A percentile compares a stretch with the other conserved stretches of the same genome.
Conservation (phyloP, 2,888 invertebrate genomes). For the Epirrhoe alternata region DNA sequence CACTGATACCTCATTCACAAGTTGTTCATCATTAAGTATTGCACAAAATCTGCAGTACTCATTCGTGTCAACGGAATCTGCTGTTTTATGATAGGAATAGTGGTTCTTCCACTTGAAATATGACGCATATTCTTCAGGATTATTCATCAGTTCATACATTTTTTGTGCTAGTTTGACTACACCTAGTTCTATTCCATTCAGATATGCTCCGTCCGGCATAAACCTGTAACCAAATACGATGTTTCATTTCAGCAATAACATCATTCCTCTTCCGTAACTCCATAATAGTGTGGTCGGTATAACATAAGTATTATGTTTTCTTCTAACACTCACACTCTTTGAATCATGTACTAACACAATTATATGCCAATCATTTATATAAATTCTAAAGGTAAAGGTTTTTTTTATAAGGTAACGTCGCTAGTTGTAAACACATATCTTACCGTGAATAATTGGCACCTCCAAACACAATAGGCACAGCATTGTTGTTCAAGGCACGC, state of each 20-base stretch:
- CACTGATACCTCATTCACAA: conserved; percentile 52
- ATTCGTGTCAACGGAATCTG: conserved; percentile 60
- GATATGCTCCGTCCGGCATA: conserved; percentile 70
- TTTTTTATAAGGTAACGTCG: neutral
- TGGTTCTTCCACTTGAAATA: conserved; percentile 74
- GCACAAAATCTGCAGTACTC: conserved; percentile 73
- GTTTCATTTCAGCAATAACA: too few species aligned
- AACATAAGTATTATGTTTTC: too few species aligned
- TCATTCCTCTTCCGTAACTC: too few species aligned
- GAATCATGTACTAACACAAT: too few species aligned
- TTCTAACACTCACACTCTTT: too few species aligned
- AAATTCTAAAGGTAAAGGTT: too few species aligned
- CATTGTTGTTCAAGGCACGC: conserved; percentile 68
- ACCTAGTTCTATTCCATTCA: conserved; percentile 63
- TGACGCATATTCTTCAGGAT: conserved; percentile 60
- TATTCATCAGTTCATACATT: conserved; percentile 63
- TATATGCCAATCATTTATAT: too few species aligned
- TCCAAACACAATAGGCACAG: conserved; percentile 89
- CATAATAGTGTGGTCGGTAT: too few species aligned
- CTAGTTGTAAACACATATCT: conserved; percentile 10
- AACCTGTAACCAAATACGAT: conserved; percentile 60
- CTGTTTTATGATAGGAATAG: conserved; percentile 62
- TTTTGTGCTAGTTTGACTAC: conserved; percentile 55
- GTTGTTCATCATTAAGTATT: conserved; percentile 60
- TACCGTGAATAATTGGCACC: conserved; percentile 75